Evolutionary conservation across 2,113 vertebrate genomes (phyloP), one percentile per base, ranked within the genome.

Genomic region (Chionomys nivalis): DNA sequence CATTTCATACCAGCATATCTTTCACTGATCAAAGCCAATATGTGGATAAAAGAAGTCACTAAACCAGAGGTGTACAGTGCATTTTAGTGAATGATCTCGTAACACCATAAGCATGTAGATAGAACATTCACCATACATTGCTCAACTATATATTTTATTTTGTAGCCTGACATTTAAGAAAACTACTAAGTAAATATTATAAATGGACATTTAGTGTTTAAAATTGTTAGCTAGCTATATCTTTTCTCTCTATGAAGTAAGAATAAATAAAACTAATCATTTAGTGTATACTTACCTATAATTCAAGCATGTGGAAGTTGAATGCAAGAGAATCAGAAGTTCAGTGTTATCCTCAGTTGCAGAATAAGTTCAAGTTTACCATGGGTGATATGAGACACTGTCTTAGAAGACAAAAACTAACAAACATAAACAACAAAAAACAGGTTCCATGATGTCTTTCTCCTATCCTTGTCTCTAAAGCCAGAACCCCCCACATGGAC

Each of bases 181-280:
- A 78, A 78, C 19, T 66, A 17, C n/a, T 26, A 36, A 77, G 88
- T 72, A 91, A 87, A 73, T 28, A 33, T 1, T 87, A 3, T 66
- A 93, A 90, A 0, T 58, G 86, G 11, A 24, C 2, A 83, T 28
- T 63, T 68, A 33, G 58, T 78, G 39, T 68, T 87, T 66, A 75
- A 42, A 95, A 87, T 44, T 77, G 19, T 58, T 70, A 92, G 65
- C 49, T 28, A 85, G 82, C 47, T 33, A n/a, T 10, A 52, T 78
- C 13, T 0, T 17, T 78, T 42, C 49, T 44, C 47, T 52, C 31
- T 55, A 61, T 83, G 36, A 83, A 42, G 66, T 55, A 16, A 94
- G 88, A 91, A 83, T 89, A 19, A 91, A 83, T 89, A 19, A 55
- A 72, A 95, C 83, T 90, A 76, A 85, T 92, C 88, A 31, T 0